phyloP scores from a whole-genome alignment of 2,888 invertebrate species.

The Luffia ferchaultella region DNA sequence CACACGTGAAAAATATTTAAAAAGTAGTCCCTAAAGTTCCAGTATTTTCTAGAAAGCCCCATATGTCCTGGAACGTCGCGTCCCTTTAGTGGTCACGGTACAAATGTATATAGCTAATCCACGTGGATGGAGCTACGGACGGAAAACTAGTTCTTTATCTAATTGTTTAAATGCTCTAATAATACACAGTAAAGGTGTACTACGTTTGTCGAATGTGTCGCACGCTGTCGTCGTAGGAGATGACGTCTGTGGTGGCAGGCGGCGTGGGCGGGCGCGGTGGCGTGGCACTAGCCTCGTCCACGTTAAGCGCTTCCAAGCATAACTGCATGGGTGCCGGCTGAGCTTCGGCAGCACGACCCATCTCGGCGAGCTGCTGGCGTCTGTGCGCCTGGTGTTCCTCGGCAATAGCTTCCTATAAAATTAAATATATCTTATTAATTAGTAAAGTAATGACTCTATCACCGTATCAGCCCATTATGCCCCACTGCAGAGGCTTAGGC shows the following conservation, averaged over 20 bases:
- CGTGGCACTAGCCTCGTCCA: conserved; percentile 41
- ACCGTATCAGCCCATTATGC: too few species aligned
- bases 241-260: conserved; percentile 40
- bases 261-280: conserved; percentile 42
- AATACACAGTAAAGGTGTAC: too few species aligned
- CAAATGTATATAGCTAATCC: too few species aligned
- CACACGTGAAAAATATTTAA: too few species aligned
- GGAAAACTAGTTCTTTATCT: too few species aligned
- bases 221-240: conserved; percentile 45
- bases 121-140: too few species aligned
- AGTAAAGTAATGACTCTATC: not conserved
- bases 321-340: conserved; percentile 46
- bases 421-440: not conserved
- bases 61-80: too few species aligned
- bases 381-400: conserved; percentile 39
- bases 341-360: conserved; percentile 45
- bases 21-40: too few species aligned
- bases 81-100: too few species aligned
- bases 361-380: conserved; percentile 39
- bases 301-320: conserved; percentile 45
- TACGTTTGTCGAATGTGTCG: conserved; percentile 35
- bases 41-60: too few species aligned
- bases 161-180: too few species aligned
- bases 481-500: too few species aligned
- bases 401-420: conserved; percentile 31